Percentiles rank a stretch among this genome's conserved stretches.
phyloP scores from a whole-genome alignment of 2,888 invertebrate species.

The Scaptomyza parva region DNA sequence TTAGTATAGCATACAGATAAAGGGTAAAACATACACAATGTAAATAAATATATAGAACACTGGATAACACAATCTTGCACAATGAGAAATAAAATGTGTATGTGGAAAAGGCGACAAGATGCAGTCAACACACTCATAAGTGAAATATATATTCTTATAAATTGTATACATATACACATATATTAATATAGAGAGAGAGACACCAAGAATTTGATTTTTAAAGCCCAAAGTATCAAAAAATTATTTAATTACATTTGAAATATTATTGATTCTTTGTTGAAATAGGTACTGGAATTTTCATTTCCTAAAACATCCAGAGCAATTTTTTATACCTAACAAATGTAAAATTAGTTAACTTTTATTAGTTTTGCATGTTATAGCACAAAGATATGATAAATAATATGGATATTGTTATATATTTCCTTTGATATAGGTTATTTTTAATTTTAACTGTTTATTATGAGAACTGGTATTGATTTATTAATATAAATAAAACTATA shows the following conservation, averaged over 20 bases:
- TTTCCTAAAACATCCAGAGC: conserved; percentile 54
- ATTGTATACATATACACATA: conserved; percentile 29
- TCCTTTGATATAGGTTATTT: neutral
- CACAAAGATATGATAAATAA: conserved; percentile 10
- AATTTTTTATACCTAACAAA: conserved; percentile 63
- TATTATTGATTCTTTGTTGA: conserved; percentile 51
- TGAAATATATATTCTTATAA: conserved; percentile 8
- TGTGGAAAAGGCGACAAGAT: conserved; percentile 34
- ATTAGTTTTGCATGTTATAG: conserved; percentile 34
- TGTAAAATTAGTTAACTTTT: conserved; percentile 51
- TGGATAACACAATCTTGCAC: conserved; percentile 32
- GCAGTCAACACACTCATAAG: conserved; percentile 30
- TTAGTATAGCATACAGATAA: neutral
- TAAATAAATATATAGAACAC: conserved; percentile 22
- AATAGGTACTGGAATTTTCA: conserved; percentile 47
- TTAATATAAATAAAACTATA: too few relatives aligned
- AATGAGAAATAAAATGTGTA: conserved; percentile 17
- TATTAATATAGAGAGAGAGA: conserved; percentile 56
- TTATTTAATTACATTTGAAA: conserved; percentile 56
- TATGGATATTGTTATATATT: conserved; percentile 2
- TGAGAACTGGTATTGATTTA: too few relatives aligned
- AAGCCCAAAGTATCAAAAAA: conserved; percentile 45
- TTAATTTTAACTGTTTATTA: too few relatives aligned
- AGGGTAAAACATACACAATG: conserved; percentile 6
- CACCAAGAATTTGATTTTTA: conserved; percentile 49